Base-by-base conservation (phyloP, 2,888 invertebrate species). In the Galerucella calmariensis region DNA sequence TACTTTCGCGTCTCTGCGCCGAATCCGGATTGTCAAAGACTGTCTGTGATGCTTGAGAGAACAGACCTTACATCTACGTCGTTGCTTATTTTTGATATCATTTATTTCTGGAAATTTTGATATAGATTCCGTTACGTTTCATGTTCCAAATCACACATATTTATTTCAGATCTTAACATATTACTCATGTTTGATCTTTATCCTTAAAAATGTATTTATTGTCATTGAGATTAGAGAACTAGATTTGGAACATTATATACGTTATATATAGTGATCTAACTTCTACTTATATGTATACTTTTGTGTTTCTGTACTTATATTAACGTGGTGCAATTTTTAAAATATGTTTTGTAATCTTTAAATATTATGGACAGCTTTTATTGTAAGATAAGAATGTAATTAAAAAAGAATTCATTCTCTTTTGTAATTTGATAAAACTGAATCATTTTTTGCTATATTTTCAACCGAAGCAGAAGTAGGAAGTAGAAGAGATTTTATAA, bases 231-330 rank as follows among this genome's bases (percentile, higher is more conserved):
- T 41, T 41, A 41, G 8, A 41, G 8, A 41, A 41, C 9, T 20
- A 58, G 58, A n/a, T 58, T 20, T 20, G 16, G 20, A 20, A n/a
- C 58, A 20, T 41, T 41, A 41, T 41, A 35, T 35, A 6, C 35
- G 6, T 48, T 14, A 48, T 71, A 35, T 10, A n/a, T 14, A 53
- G 16, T 63, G 41, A 35, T 62, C 14, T 62, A 12, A 61, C 20
- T 46, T 67, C 35, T 67, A 35, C 16, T 67, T 67, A 67, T 35
- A 48, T 20, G 24, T 35, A 67, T 44, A 68, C 58, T 59, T 24
- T 59, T 62, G 11, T 69, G 51, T 69, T 69, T 69, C 35, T 20
- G 48, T 69, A 69, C 69, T 69, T 69, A 69, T 53, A 61, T 59
- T 65, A 41, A 70, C 10, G 59, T 27, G 66, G 67, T 63, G 66